A percentile compares a stretch with the other conserved stretches of the same genome.
Conservation (phyloP, 2,888 invertebrate species). For the Caenorhabditis imperialis region DNA sequence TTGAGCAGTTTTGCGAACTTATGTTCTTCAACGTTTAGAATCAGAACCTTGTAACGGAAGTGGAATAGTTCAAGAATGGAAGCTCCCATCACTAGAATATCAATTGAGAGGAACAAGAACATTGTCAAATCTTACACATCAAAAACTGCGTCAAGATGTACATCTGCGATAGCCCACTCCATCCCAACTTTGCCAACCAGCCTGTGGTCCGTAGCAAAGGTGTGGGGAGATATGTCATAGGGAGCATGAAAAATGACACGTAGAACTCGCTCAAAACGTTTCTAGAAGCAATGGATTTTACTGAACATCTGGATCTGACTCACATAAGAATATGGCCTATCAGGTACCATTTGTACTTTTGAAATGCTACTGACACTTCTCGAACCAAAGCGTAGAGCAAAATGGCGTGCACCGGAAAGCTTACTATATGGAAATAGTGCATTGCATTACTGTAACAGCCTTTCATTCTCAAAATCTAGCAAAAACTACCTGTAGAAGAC, state of each 20-base stretch:
- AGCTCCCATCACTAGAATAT: not conserved
- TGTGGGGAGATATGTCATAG: not conserved
- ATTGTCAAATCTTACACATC: not conserved
- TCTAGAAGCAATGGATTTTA: no score
- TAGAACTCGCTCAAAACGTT: not conserved
- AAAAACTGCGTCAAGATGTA: not conserved
- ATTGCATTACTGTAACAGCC: slow-evolving; percentile 8
- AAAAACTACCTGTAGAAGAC: slow-evolving; percentile 6
- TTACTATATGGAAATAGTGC: slow-evolving; percentile 26
- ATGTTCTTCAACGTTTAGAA: not conserved
- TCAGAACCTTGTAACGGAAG: not conserved
- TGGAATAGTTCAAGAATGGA: not conserved
- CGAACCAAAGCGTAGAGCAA: slow-evolving; percentile 5
- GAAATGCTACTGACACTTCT: slow-evolving; percentile 11
- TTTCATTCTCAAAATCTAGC: no score
- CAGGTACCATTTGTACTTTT: slow-evolving; percentile 20
- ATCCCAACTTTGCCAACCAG: not conserved
- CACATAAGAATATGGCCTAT: slow-evolving; percentile 20
- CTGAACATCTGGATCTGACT: no score
- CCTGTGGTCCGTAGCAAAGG: not conserved
- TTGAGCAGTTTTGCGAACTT: not conserved
- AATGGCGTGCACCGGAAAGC: slow-evolving; percentile 11
- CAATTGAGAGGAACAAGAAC: no score
- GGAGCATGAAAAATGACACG: not conserved
- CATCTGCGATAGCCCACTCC: not conserved